Evolutionary conservation across 2,113 vertebrate species (phyloP).

Genomic region (Peromyscus californicus): DNA sequence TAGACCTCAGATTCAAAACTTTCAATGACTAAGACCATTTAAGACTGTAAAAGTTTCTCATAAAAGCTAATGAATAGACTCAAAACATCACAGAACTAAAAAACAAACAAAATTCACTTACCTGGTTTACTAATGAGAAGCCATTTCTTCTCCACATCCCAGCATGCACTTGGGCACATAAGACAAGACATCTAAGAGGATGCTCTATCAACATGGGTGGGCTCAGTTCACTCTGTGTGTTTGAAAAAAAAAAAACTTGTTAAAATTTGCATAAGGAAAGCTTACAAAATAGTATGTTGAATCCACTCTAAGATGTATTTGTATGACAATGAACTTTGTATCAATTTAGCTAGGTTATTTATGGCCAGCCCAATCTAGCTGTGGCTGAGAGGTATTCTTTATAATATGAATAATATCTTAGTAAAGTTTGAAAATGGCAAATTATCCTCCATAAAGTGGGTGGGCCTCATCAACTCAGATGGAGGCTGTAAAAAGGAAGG

Average conservation of each 20-base stretch:
- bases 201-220: slow-evolving; percentile 97
- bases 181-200: slow-evolving; percentile 96
- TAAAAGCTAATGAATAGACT: slow-evolving; percentile 11
- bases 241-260: slow-evolving; percentile 26
- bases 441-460: neutral
- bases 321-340: slow-evolving; percentile 9
- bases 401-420: neutral
- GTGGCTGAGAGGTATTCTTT: neutral
- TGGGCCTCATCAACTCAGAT: neutral
- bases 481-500: slow-evolving; percentile 7
- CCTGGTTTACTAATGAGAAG: slow-evolving; percentile 98
- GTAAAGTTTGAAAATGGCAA: neutral
- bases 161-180: slow-evolving; percentile 99
- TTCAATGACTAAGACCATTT: neutral
- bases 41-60: slow-evolving; percentile 49
- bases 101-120: slow-evolving; percentile 80
- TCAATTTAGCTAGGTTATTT: slow-evolving; percentile 21
- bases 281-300: slow-evolving; percentile 43
- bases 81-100: neutral
- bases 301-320: slow-evolving; percentile 27
- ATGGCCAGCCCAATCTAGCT: neutral
- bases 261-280: neutral
- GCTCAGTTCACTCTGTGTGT: slow-evolving; percentile 95
- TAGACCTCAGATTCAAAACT: neutral
- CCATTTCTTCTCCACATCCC: slow-evolving; percentile 99